Conservation (phyloP, 2,113 vertebrate genomes). For the Otis tarda region DNA sequence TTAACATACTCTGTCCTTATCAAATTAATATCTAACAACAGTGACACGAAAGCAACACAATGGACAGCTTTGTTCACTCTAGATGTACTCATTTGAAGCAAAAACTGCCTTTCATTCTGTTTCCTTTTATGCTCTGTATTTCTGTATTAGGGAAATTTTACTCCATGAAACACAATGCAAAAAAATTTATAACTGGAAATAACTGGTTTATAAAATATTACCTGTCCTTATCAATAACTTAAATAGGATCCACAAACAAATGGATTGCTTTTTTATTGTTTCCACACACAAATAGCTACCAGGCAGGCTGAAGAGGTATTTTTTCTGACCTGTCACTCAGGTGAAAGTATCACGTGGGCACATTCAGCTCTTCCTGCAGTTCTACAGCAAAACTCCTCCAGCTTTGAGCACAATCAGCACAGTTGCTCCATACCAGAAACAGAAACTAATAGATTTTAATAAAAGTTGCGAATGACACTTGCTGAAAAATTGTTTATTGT, state of each 20-base stretch:
- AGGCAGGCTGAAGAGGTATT: not conserved
- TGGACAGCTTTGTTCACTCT: conserved; percentile 44
- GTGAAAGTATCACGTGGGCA: not conserved
- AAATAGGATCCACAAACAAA: not conserved
- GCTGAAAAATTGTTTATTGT: not conserved
- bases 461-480: not conserved
- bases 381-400: not conserved
- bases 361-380: not conserved
- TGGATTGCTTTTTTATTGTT: not conserved
- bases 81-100: conserved; percentile 24
- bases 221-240: not conserved
- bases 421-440: not conserved
- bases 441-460: not conserved
- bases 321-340: not conserved
- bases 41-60: conserved; percentile 32
- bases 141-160: not conserved
- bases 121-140: not conserved
- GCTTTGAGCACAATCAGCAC: not conserved
- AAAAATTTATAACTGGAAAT: not conserved
- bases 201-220: not conserved
- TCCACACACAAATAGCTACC: not conserved
- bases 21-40: conserved; percentile 62
- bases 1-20: conserved; percentile 49
- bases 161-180: not conserved
- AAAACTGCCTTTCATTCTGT: not conserved